phyloP scores from a whole-genome alignment of 2,888 invertebrate genomes.

The Diplolepis rosae region DNA sequence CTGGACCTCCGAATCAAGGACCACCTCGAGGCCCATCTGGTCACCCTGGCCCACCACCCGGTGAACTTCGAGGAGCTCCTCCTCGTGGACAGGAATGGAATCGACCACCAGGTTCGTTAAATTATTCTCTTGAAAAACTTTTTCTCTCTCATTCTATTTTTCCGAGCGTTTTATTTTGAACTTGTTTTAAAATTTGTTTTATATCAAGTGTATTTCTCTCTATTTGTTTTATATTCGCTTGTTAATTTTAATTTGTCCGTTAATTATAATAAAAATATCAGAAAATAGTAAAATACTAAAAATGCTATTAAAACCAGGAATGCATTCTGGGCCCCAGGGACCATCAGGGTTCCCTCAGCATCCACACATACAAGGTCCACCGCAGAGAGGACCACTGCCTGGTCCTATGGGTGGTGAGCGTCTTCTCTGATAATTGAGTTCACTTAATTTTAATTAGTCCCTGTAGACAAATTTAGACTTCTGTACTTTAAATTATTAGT shows the following conservation, averaged over 20 bases:
- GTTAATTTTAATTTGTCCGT: not conserved
- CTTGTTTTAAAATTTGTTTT: not conserved
- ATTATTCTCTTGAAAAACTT: not conserved
- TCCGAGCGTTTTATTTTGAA: not conserved
- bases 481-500: too few relatives aligned
- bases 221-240: not conserved
- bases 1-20: constrained; percentile 75
- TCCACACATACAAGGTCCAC: constrained; percentile 79
- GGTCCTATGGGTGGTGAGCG: constrained; percentile 70
- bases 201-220: not conserved
- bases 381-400: constrained; percentile 78
- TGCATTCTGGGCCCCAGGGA: constrained; percentile 80
- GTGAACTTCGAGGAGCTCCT: constrained; percentile 76
- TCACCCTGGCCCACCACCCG: constrained; percentile 77
- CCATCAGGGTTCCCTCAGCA: constrained; percentile 76
- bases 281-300: not conserved
- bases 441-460: not conserved
- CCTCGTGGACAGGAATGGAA: constrained; percentile 84
- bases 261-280: not conserved
- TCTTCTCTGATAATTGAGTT: constrained; percentile 3
- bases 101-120: constrained; percentile 77
- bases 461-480: too few relatives aligned
- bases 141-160: not conserved
- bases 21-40: constrained; percentile 75
- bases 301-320: constrained; percentile 62